Base-by-base conservation (phyloP, 2,797 vertebrate species). In the Gorsachius magnificus region DNA sequence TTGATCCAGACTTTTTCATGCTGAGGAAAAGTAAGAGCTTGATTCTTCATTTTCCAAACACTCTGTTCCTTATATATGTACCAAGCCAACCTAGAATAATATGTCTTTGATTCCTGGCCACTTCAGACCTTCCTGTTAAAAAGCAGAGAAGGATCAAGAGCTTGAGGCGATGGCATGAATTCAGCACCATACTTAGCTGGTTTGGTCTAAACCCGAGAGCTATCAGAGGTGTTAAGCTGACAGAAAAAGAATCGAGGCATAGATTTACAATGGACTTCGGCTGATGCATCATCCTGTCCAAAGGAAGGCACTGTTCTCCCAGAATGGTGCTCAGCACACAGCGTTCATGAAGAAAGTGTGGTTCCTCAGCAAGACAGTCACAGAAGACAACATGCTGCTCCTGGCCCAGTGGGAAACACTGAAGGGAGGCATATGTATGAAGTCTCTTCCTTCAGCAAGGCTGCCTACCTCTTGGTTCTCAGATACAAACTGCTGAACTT, bases 261-360 rank as follows among this genome's bases (percentile, higher is more conserved):
- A 57, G 33, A 31, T 41, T 38, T 61, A 65, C 72, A 57, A 2
- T 3, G 65, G 46, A 33, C 13, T 48, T 35, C 14, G 48, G n/a
- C 25, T 31, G 46, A 31, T 26, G 14, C 38, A 35, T 28, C 46
- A 7, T 9, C 51, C 9, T 2, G 26, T 26, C 70, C n/a, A 12
- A 61, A 33, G 54, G 35, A 63, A 77, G 43, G 22, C 35, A 26
- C 2, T 2, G 35, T 5, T 69, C 63, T 46, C 48, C 58, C 58
- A 16, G 83, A 11, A 31, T 1, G 15, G 31, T 10, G 24, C 15
- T 33, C 43, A 35, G 72, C 48, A 22, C 38, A 16, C 4, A 8
- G 41, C 0, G 0, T 3, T 41, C 12, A 0, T 1, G 10, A 54
- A n/a, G 51, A 11, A 74, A 41, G 53, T 19, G 18, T 46, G 45